Conservation (phyloP, 2,888 invertebrate genomes). For the Thymelicus sylvestris region DNA sequence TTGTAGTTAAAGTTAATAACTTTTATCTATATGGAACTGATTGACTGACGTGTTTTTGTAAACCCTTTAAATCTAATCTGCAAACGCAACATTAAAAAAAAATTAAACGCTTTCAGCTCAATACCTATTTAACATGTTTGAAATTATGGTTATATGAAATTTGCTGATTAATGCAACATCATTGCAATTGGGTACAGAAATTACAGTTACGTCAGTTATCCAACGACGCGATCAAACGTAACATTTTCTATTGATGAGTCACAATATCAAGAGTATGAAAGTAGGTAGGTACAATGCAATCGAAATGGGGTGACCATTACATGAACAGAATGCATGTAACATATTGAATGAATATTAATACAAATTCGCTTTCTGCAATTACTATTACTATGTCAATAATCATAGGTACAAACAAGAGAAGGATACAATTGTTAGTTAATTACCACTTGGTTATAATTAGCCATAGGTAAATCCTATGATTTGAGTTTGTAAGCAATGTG, state of each 20-base stretch:
- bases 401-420: no score
- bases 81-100: no score
- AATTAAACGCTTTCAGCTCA: no score
- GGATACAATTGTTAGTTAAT: no score
- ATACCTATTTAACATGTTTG: not conserved
- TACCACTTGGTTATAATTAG: not conserved
- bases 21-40: no score
- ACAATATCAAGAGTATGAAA: conserved; percentile 8
- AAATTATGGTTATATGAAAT: not conserved
- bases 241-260: conserved; percentile 9
- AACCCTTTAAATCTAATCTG: no score
- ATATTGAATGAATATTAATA: not conserved
- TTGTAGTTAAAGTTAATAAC: no score
- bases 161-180: not conserved
- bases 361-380: not conserved
- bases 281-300: not conserved
- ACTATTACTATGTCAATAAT: not conserved
- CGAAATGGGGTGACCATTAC: not conserved
- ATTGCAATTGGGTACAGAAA: conserved; percentile 3
- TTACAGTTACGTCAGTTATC: conserved; percentile 8
- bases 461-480: not conserved
- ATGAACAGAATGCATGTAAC: not conserved
- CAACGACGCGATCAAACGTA: not conserved
- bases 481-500: not conserved
- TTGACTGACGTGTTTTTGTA: no score